Conservation (phyloP, 2,888 invertebrate genomes). For the Ceratothoa steindachneri region DNA sequence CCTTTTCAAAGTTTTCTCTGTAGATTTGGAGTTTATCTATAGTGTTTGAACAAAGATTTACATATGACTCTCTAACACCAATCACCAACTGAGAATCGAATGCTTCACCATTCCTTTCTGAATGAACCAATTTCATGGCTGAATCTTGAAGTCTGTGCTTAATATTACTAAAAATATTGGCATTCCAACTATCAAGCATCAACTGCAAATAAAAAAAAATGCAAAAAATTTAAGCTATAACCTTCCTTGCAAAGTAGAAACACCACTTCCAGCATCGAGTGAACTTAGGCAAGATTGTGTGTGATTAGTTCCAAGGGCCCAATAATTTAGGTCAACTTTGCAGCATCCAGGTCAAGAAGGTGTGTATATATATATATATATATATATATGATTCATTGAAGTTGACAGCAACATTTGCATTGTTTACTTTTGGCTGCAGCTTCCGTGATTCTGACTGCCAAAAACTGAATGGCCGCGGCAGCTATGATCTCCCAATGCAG, state of each 20-base stretch:
- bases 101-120: constrained; percentile 94
- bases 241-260: neutral
- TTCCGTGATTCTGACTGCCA: no score
- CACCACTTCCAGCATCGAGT: neutral
- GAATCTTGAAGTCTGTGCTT: constrained; percentile 72
- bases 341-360: no score
- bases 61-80: constrained; percentile 96
- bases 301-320: neutral
- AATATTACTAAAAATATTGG: constrained; percentile 91
- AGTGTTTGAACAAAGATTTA: constrained; percentile 88
- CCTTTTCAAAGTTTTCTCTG: constrained; percentile 89
- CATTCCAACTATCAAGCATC: constrained; percentile 98
- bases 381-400: no score
- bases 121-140: constrained; percentile 94
- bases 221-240: neutral
- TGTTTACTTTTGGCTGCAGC: no score
- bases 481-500: no score
- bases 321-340: no score
- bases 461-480: no score
- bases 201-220: constrained; percentile 59
- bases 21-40: constrained; percentile 93
- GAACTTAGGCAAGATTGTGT: neutral
- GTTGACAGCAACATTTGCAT: no score
- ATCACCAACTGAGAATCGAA: constrained; percentile 96
- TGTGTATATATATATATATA: no score